phyloP scores from a whole-genome alignment of 2,888 invertebrate genomes.

The Cenopis cana region DNA sequence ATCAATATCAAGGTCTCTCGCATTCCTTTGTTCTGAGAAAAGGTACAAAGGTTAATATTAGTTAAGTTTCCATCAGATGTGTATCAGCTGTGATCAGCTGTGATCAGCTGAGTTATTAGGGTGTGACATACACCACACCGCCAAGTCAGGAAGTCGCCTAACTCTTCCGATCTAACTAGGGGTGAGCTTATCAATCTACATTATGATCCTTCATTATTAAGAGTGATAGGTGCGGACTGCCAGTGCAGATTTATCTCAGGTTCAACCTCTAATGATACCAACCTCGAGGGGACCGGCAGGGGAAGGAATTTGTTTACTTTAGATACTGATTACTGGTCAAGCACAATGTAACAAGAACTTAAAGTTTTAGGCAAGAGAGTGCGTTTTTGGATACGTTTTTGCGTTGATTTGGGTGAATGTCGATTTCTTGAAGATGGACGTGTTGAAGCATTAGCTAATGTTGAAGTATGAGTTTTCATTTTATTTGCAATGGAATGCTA shows the following conservation, averaged over 20 bases:
- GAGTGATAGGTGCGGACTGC: slow-evolving; percentile 74
- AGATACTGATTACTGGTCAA: slow-evolving; percentile 42
- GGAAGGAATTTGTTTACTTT: slow-evolving; percentile 54
- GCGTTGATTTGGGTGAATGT: slow-evolving; percentile 33
- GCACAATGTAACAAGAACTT: slow-evolving; percentile 48
- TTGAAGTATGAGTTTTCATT: slow-evolving; percentile 20
- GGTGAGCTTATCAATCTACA: slow-evolving; percentile 82
- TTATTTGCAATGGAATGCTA: slow-evolving; percentile 7
- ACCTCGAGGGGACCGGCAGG: slow-evolving; percentile 26
- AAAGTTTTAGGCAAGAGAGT: slow-evolving; percentile 47
- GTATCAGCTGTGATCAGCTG: too few relatives aligned
- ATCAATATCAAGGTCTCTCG: too few relatives aligned
- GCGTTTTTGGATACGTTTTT: slow-evolving; percentile 47
- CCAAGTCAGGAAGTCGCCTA: too few relatives aligned
- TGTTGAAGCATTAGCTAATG: slow-evolving; percentile 26
- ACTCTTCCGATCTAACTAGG: slow-evolving; percentile 58
- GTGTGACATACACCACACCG: too few relatives aligned
- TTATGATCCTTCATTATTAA: slow-evolving; percentile 83
- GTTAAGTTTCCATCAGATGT: too few relatives aligned
- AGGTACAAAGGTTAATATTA: too few relatives aligned
- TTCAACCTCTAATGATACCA: slow-evolving; percentile 65
- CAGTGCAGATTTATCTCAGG: slow-evolving; percentile 79
- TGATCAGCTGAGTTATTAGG: too few relatives aligned
- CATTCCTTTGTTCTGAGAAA: too few relatives aligned
- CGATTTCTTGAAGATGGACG: slow-evolving; percentile 3